Percentiles rank a stretch among this genome's conserved stretches.
Conservation (phyloP, 2,113 vertebrate species). For the Pseudorasbora parva region DNA sequence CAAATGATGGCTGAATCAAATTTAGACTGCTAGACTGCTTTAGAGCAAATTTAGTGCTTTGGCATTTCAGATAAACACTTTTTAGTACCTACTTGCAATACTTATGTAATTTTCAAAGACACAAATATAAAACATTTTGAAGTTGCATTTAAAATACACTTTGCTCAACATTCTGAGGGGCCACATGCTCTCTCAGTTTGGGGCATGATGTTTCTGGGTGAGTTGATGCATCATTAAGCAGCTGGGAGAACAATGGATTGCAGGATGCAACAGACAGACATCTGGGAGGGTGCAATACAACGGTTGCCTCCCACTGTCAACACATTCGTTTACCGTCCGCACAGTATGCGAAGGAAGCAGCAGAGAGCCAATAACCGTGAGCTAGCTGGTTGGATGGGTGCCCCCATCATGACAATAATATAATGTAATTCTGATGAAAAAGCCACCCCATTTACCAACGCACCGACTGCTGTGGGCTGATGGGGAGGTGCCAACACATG, state of each 20-base stretch:
- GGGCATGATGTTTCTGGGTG: slow-evolving; percentile 44
- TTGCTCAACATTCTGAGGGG: background rate
- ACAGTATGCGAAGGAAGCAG: slow-evolving; percentile 11
- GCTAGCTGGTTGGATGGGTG: slow-evolving; percentile 59
- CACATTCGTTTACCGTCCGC: background rate
- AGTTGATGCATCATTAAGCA: slow-evolving; percentile 75
- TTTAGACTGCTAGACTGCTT: no score
- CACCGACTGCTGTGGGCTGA: slow-evolving; percentile 31
- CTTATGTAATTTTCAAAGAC: background rate
- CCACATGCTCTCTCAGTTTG: background rate
- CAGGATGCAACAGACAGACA: slow-evolving; percentile 42
- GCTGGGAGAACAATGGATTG: slow-evolving; percentile 68
- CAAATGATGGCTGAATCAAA: background rate
- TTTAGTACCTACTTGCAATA: background rate
- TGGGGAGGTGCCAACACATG: slow-evolving; percentile 55
- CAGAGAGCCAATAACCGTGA: slow-evolving; percentile 7
- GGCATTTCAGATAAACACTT: background rate
- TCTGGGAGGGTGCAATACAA: slow-evolving; percentile 44
- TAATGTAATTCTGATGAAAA: slow-evolving; percentile 72
- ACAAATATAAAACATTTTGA: background rate
- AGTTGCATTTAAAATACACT: slow-evolving; percentile 10
- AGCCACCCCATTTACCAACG: slow-evolving; percentile 65
- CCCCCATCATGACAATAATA: slow-evolving; percentile 69
- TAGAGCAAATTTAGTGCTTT: background rate
- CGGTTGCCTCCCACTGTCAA: slow-evolving; percentile 19